phyloP scores from a whole-genome alignment of 2,113 vertebrate species.

The Anseranas semipalmata region DNA sequence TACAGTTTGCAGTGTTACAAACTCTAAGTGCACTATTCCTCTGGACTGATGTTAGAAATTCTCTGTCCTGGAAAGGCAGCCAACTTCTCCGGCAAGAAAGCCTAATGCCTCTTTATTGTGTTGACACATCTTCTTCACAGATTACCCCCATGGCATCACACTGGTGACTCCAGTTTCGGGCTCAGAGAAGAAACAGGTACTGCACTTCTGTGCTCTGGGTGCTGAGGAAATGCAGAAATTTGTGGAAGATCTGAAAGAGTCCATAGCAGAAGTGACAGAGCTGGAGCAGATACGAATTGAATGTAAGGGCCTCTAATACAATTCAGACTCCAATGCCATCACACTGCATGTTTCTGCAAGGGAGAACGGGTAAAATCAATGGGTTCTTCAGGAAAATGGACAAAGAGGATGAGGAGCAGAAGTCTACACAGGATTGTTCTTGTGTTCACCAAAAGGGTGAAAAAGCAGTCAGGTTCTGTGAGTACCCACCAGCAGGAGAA shows the following conservation, averaged over 20 bases:
- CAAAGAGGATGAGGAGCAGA: neutral
- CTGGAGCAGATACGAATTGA: constrained; percentile 99
- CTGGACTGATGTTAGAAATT: neutral
- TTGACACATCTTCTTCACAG: constrained; percentile 73
- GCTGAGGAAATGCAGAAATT: constrained; percentile 97
- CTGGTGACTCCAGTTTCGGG: constrained; percentile 93
- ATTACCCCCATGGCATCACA: constrained; percentile 96
- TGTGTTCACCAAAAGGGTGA: neutral
- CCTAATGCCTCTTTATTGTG: neutral
- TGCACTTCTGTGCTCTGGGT: constrained; percentile 95
- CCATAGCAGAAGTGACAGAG: constrained; percentile 95
- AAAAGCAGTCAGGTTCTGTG: neutral
- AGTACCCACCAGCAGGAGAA: neutral
- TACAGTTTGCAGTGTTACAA: neutral
- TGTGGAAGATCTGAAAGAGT: constrained; percentile 95
- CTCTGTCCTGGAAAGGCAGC: neutral
- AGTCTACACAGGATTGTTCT: neutral
- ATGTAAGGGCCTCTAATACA: constrained; percentile 81
- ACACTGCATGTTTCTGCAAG: neutral
- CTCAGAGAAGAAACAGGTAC: constrained; percentile 95
- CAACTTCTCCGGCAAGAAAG: neutral
- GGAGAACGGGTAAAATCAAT: neutral
- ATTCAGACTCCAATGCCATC: neutral
- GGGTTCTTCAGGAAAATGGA: neutral
- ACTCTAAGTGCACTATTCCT: neutral